Percentiles rank a stretch among this genome's conserved stretches.
Evolutionary conservation across 1,140 invertebrate species (phyloP).

Genomic region (Formica selysi): DNA sequence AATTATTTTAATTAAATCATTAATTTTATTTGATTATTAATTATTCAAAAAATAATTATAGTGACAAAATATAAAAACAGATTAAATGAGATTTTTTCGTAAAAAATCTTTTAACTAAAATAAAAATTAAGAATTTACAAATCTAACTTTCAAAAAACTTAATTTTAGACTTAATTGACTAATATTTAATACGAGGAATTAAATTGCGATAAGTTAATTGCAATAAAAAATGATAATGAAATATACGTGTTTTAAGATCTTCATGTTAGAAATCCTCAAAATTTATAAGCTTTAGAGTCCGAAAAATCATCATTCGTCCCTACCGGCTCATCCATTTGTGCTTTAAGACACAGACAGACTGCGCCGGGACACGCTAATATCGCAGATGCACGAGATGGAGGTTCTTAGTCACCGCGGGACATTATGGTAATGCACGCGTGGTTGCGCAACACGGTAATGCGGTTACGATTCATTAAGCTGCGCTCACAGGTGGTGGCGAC

Average conservation of each 20-base stretch:
- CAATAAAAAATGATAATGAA: neutral
- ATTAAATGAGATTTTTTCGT: no score
- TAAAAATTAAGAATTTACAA: no score
- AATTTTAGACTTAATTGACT: no score
- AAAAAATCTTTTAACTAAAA: no score
- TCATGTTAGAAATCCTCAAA: neutral
- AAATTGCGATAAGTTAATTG: no score
- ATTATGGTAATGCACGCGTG: slow-evolving; percentile 60
- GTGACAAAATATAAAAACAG: no score
- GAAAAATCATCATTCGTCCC: slow-evolving; percentile 20
- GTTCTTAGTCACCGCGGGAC: slow-evolving; percentile 64
- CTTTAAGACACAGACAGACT: slow-evolving; percentile 18
- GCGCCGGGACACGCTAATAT: slow-evolving; percentile 56
- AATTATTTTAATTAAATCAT: no score
- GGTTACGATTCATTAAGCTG: slow-evolving; percentile 71
- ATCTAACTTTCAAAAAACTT: no score
- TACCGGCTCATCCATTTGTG: slow-evolving; percentile 26
- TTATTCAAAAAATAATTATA: no score
- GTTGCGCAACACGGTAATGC: slow-evolving; percentile 65
- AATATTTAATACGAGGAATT: no score
- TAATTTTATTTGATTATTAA: no score
- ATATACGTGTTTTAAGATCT: neutral
- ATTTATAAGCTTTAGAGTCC: neutral
- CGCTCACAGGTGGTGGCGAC: slow-evolving; percentile 46
- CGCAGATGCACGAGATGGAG: slow-evolving; percentile 51